Base-by-base conservation (phyloP, 2,888 invertebrate genomes). In the Sinelater perroti region DNA sequence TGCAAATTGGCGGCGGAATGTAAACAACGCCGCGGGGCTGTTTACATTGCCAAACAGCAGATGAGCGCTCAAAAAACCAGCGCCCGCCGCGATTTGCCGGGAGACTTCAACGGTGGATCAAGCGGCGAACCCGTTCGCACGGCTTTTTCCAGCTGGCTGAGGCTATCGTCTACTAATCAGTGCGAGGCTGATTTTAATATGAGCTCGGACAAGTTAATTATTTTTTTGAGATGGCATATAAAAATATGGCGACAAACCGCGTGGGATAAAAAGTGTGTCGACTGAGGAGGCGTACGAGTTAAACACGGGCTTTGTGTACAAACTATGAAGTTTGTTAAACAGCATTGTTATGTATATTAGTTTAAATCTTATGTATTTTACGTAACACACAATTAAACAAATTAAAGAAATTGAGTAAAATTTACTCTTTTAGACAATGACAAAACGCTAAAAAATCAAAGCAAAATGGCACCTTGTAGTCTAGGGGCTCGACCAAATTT, bases 261-360 rank as follows among this genome's bases (percentile, higher is more conserved):
- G 53, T 53, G 21, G 45, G 53, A 18, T 36, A 31, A 17, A n/a
- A 35, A 45, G 44, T 53, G 20, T 45, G 53, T 53, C 44, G 45
- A 16, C 28, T 33, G 18, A 24, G 53, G 44, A 36, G 53, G 53
- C 33, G 45, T 36, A 33, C 18, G 35, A 30, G 21, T 33, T 45
- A 45, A 53, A 44, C n/a, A 45, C 53, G 45, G 45, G 53, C 40
- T 24, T 24, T 40, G 40, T 40, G 24, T 40, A 31, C 47, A 47
- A 47, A 33, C 21, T 33, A 31, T 33, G 35, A 31, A 47, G 35
- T 47, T 47, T 24, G 24, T 24, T 40, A 40, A 40, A 40, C 16
- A n/a, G 24, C 40, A 40, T 40, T 38, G 38, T 38, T 40, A 26
- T 40, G 26, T 40, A 24, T 21, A 24, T 24, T 24, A 24, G 8